Evolutionary conservation across 2,113 vertebrate genomes (phyloP).

Genomic region (Paramormyrops kingsleyae): DNA sequence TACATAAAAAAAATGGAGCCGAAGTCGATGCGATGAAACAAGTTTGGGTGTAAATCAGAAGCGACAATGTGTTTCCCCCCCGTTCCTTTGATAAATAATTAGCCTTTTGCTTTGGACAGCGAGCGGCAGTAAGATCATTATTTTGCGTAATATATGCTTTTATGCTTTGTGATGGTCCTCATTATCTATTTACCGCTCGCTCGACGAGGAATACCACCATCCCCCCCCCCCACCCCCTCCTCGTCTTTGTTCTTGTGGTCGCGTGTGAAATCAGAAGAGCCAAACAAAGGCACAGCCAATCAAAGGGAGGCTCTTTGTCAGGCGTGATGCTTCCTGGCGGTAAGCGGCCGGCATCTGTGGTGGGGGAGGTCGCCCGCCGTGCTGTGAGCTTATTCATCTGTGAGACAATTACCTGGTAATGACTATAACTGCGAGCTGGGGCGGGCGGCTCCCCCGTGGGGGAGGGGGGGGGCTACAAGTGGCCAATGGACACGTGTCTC

Average conservation of each 20-base stretch:
- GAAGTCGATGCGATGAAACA: background rate
- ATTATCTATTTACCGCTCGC: background rate
- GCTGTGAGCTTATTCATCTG: background rate
- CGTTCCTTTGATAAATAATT: background rate
- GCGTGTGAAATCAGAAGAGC: background rate
- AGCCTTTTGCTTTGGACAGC: background rate
- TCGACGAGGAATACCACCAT: background rate
- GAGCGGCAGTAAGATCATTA: background rate
- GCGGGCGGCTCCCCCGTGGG: background rate
- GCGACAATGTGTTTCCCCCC: background rate
- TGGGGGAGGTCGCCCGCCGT: background rate
- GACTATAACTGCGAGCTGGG: background rate
- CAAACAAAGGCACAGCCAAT: background rate
- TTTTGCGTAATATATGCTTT: background rate
- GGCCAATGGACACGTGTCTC: background rate
- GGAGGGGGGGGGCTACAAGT: background rate
- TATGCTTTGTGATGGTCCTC: background rate
- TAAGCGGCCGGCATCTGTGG: background rate
- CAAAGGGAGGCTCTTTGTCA: background rate
- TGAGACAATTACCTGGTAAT: background rate
- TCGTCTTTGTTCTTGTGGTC: background rate
- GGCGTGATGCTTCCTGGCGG: background rate
- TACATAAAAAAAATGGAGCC: background rate
- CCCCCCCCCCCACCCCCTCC: too few species aligned
- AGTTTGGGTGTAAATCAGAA: background rate